Percentiles rank a stretch among this genome's conserved stretches.
Conservation (phyloP, 2,797 vertebrate species). For the Crenichthys baileyi region DNA sequence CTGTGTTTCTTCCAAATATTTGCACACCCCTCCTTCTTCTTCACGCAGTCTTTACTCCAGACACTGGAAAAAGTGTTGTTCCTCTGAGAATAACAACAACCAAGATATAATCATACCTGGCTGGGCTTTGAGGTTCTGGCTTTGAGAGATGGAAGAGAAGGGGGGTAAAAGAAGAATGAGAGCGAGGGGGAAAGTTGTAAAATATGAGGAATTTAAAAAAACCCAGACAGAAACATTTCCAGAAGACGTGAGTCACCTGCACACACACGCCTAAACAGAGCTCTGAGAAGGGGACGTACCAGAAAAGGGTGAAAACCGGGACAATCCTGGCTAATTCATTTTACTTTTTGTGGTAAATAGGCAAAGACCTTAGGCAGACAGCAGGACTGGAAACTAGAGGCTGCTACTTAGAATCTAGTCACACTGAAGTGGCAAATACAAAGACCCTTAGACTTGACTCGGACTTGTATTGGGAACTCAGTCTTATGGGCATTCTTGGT, state of each 20-base stretch:
- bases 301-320: conserved; percentile 38
- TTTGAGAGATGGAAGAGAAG: conserved; percentile 43
- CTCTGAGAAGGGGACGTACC: conserved; percentile 36
- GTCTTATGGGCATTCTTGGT: neutral
- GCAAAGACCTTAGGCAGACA: conserved; percentile 14
- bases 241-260: conserved; percentile 79
- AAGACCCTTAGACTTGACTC: neutral
- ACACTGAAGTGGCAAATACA: neutral
- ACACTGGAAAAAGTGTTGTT: conserved; percentile 65
- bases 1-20: conserved; percentile 14
- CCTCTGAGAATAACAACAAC: conserved; percentile 66
- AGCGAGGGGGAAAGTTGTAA: conserved; percentile 61
- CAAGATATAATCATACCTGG: conserved; percentile 76
- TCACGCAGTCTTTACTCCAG: conserved; percentile 36
- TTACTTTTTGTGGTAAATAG: neutral
- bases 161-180: conserved; percentile 41
- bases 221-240: conserved; percentile 79
- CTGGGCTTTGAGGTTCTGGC: conserved; percentile 59
- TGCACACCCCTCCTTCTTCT: conserved; percentile 11
- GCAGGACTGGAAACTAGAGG: neutral
- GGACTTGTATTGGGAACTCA: neutral
- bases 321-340: conserved; percentile 12
- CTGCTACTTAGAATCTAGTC: neutral
- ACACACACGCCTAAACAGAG: conserved; percentile 58
- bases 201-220: conserved; percentile 75